A percentile compares a stretch with the other conserved stretches of the same genome.
Conservation (phyloP, 2,797 vertebrate genomes). For the Gallirallus australis region DNA sequence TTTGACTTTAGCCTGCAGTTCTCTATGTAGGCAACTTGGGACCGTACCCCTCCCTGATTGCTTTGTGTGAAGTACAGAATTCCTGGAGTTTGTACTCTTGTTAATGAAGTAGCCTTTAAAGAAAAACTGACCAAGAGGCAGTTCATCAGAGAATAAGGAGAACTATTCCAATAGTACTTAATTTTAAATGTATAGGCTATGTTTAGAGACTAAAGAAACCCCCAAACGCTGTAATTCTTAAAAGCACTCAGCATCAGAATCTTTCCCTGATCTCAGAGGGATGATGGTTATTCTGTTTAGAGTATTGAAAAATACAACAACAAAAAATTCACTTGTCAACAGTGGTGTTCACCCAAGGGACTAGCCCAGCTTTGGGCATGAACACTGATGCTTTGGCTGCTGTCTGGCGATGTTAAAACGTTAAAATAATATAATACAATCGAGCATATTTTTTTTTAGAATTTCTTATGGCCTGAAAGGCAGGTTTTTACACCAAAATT, state of each 20-base stretch:
- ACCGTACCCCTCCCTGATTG: neutral
- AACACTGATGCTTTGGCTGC: neutral
- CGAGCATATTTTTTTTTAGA: neutral
- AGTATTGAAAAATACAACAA: neutral
- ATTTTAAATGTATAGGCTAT: neutral
- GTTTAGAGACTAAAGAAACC: neutral
- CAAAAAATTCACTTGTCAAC: neutral
- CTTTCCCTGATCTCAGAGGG: neutral
- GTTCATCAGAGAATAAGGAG: neutral
- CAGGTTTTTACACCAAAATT: neutral
- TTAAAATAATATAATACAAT: neutral
- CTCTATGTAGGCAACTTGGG: fast-evolving
- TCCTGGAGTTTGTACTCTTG: neutral
- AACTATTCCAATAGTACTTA: neutral
- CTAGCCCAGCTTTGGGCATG: neutral
- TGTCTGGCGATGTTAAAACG: neutral
- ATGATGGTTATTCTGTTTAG: neutral
- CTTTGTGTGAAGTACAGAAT: neutral
- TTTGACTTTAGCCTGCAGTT: neutral
- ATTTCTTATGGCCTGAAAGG: neutral
- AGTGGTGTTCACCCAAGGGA: neutral
- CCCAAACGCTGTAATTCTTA: neutral
- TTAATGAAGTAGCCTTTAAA: neutral
- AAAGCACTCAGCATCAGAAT: neutral
- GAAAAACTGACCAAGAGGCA: neutral